These are phyloP conservation scores for Cheilosia variabilis DNA, from an alignment of 2,888 invertebrate genomes.

Conservation along the genomic window DNA sequence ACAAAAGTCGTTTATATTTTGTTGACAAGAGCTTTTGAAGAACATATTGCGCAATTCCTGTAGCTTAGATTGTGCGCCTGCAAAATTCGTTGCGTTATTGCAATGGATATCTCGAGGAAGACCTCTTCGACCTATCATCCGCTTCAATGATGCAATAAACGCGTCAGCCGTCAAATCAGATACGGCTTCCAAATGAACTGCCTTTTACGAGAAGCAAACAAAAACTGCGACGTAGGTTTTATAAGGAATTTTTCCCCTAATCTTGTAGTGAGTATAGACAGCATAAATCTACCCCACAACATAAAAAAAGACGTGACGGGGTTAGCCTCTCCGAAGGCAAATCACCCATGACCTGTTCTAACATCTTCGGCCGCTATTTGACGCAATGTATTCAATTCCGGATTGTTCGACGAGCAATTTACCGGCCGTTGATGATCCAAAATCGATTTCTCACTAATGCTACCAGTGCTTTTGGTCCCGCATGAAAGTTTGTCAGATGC, in stretches of 20 bases:
- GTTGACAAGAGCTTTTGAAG: not conserved
- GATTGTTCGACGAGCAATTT: not conserved
- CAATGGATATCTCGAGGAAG: not conserved
- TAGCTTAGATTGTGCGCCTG: not conserved
- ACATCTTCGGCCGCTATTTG: not conserved
- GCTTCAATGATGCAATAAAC: too few species aligned
- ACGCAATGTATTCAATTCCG: not conserved
- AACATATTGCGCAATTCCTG: not conserved
- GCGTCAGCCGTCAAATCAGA: too few species aligned
- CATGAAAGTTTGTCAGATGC: not conserved
- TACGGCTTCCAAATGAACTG: too few species aligned
- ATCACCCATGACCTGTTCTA: not conserved
- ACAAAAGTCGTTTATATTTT: not conserved
- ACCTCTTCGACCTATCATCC: not conserved
- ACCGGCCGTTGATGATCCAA: not conserved
- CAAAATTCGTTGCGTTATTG: conserved; percentile 16
- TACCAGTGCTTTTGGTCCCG: not conserved
- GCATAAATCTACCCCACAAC: not conserved
- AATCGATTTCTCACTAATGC: not conserved
- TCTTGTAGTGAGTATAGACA: too few species aligned
- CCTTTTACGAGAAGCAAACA: too few species aligned
- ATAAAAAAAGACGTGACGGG: not conserved
- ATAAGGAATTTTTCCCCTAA: too few species aligned
- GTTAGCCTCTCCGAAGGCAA: not conserved
- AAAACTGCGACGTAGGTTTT: too few species aligned